Percentiles rank a stretch among this genome's conserved stretches.
These are phyloP conservation scores for Eulemur macaco DNA, from an alignment of 2,113 vertebrate species.

Conservation along the genomic window DNA sequence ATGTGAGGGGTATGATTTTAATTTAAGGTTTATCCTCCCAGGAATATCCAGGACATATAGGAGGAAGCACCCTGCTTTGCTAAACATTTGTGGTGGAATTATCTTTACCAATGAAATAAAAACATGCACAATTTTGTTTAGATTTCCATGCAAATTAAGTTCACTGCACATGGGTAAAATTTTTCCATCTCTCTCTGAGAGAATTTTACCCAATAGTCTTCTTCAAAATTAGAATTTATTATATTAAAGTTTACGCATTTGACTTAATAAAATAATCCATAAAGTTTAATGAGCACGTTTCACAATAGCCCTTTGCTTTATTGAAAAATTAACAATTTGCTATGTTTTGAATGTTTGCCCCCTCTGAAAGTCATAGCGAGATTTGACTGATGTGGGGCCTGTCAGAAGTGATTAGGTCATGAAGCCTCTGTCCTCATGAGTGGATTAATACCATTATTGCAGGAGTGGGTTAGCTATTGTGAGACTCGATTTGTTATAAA, in stretches of 20 bases:
- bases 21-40: conserved; percentile 7
- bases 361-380: not conserved
- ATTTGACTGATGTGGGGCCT: not conserved
- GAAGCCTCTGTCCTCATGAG: not conserved
- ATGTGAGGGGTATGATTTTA: conserved; percentile 19
- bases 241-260: not conserved
- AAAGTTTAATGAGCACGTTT: conserved; percentile 15
- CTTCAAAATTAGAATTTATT: conserved; percentile 55
- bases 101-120: conserved; percentile 39
- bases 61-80: not conserved
- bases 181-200: conserved; percentile 34
- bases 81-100: not conserved
- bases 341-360: not conserved
- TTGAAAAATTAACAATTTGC: not conserved
- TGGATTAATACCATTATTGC: not conserved
- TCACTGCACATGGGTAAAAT: not conserved
- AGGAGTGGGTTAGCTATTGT: not conserved
- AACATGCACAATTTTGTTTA: not conserved
- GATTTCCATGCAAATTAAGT: not conserved
- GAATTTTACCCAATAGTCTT: conserved; percentile 30
- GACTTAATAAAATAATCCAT: conserved; percentile 44
- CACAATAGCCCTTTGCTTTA: conserved; percentile 47
- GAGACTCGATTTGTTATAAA: not conserved
- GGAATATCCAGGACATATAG: not conserved
- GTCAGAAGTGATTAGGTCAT: not conserved